These are phyloP conservation scores for Sceliomorpha sp. DNA, from an alignment of 2,888 invertebrate species.

Conservation along the genomic window DNA sequence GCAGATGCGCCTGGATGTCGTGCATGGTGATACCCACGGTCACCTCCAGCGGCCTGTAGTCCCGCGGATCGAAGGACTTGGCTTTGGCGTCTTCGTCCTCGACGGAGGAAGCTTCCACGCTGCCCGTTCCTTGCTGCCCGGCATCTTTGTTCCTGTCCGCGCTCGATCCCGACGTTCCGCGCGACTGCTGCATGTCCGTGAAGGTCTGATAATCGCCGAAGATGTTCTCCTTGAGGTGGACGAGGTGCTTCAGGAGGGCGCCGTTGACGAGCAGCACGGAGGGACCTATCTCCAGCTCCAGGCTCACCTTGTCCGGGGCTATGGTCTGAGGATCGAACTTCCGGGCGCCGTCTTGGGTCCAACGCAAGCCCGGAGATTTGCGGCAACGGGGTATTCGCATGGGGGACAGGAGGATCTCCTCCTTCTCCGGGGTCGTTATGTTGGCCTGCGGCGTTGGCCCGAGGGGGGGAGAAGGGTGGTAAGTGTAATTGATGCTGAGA, in stretches of 20 bases:
- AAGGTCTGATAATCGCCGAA: constrained; percentile 98
- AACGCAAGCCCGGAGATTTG: constrained; percentile 86
- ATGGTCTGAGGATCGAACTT: constrained; percentile 94
- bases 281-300: constrained; percentile 97
- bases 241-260: constrained; percentile 92
- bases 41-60: constrained; percentile 94
- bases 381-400: constrained; percentile 92
- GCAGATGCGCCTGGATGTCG: constrained; percentile 96
- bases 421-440: constrained; percentile 96
- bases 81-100: constrained; percentile 85
- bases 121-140: constrained; percentile 73
- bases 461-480: constrained; percentile 94
- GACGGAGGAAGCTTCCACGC: constrained; percentile 80
- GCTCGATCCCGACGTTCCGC: constrained; percentile 79
- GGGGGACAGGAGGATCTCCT: constrained; percentile 94
- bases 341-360: constrained; percentile 85
- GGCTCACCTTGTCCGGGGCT: constrained; percentile 92
- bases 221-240: constrained; percentile 96
- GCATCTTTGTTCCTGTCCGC: constrained; percentile 72
- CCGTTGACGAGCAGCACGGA: constrained; percentile 96
- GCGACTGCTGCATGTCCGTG: constrained; percentile 92
- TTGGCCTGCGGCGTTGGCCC: constrained; percentile 94
- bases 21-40: constrained; percentile 96
- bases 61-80: constrained; percentile 89
- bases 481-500: constrained; percentile 93